Percentiles rank a stretch among this genome's conserved stretches.
These are phyloP conservation scores for Acrobasis consociella DNA, from an alignment of 2,888 invertebrate genomes.

Conservation along the genomic window DNA sequence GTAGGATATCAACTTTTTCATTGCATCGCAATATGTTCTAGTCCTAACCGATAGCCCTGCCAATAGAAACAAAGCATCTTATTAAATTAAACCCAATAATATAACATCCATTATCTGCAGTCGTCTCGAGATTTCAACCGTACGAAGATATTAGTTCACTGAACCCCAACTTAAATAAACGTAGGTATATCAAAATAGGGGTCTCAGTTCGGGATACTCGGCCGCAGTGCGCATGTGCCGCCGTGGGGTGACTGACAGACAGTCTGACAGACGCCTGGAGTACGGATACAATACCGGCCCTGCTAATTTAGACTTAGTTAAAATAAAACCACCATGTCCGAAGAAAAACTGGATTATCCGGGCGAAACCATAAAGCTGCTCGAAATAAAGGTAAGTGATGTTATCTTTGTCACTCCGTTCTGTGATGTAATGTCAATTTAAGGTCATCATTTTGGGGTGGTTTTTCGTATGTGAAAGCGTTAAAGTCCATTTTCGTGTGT, in stretches of 20 bases:
- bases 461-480: conserved; percentile 31
- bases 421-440: conserved; percentile 60
- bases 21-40: too few relatives aligned
- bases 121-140: background rate
- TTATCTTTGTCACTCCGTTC: conserved; percentile 32
- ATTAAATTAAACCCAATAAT: background rate
- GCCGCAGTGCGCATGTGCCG: conserved; percentile 52
- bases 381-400: conserved; percentile 66
- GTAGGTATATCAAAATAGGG: conserved; percentile 42
- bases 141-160: conserved; percentile 3
- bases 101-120: background rate
- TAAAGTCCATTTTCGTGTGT: conserved; percentile 40
- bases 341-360: conserved; percentile 48
- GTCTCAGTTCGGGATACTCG: conserved; percentile 42
- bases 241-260: conserved; percentile 45
- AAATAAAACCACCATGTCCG: conserved; percentile 45
- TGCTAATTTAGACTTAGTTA: background rate
- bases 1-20: too few relatives aligned
- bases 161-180: conserved; percentile 27
- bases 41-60: too few relatives aligned
- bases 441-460: conserved; percentile 55
- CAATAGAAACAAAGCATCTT: too few relatives aligned
- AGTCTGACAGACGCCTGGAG: conserved; percentile 33
- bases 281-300: conserved; percentile 38
- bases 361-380: conserved; percentile 67